Conservation (phyloP, 2,888 invertebrate species). For the Eilema griseolum region DNA sequence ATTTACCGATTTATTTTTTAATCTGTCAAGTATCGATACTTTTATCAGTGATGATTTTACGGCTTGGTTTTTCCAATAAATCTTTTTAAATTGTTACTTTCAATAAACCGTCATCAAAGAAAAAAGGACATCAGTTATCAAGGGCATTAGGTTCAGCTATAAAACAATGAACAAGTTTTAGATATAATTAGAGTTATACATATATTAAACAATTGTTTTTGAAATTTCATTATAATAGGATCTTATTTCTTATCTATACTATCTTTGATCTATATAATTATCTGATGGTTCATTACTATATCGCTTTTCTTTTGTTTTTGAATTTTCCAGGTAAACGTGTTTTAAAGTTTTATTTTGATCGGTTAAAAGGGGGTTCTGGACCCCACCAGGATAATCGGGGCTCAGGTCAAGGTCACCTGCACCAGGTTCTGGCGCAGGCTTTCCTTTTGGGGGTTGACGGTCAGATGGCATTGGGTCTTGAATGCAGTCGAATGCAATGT, state of each 20-base stretch:
- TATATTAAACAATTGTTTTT: background rate
- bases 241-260: too few species aligned
- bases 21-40: constrained; percentile 8
- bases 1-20: constrained; percentile 12
- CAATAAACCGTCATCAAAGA: background rate
- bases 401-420: background rate
- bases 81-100: background rate
- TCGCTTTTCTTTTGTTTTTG: background rate
- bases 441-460: background rate
- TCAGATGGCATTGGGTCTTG: background rate
- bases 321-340: background rate
- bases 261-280: too few species aligned
- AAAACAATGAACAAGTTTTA: background rate
- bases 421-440: background rate
- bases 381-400: background rate
- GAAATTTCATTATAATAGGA: background rate
- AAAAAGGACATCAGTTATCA: background rate
- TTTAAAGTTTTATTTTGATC: background rate
- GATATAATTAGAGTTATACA: background rate
- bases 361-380: background rate
- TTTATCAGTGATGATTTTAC: constrained; percentile 9
- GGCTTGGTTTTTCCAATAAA: background rate
- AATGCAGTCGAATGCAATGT: background rate
- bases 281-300: background rate
- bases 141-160: background rate